Percentiles rank a stretch among this genome's conserved stretches.
phyloP scores from a whole-genome alignment of 2,888 invertebrate genomes.

The Chesias legatella region DNA sequence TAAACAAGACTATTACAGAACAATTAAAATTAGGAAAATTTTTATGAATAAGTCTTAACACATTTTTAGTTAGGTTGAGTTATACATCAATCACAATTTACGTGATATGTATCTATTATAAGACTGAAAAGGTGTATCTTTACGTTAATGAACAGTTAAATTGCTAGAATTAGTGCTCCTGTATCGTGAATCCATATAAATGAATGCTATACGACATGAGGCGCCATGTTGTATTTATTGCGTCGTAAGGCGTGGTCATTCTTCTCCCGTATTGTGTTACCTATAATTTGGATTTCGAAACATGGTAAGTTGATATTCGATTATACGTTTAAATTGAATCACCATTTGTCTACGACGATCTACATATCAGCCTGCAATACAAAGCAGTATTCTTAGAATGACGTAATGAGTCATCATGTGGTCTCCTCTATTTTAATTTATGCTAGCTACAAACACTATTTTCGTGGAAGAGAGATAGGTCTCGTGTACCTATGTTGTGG shows the following conservation, averaged over 20 bases:
- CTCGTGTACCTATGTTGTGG: too few relatives aligned
- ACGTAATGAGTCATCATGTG: too few relatives aligned
- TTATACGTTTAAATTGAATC: too few relatives aligned
- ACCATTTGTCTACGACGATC: too few relatives aligned
- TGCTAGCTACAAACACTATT: too few relatives aligned
- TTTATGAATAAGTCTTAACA: neutral
- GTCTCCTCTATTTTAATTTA: too few relatives aligned
- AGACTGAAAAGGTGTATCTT: slow-evolving; percentile 37
- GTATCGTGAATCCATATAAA: slow-evolving; percentile 32
- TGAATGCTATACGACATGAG: slow-evolving; percentile 39
- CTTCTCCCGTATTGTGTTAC: slow-evolving; percentile 41
- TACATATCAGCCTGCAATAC: too few relatives aligned
- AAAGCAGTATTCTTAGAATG: too few relatives aligned
- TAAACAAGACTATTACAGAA: slow-evolving; percentile 2
- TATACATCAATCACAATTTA: slow-evolving; percentile 8
- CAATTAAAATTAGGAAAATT: slow-evolving; percentile 2
- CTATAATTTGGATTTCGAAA: slow-evolving; percentile 40
- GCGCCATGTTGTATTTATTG: slow-evolving; percentile 65
- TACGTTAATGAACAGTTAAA: slow-evolving; percentile 32
- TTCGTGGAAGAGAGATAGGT: too few relatives aligned
- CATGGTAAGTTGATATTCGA: slow-evolving; percentile 59
- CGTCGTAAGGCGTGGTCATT: slow-evolving; percentile 59
- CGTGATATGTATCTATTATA: slow-evolving; percentile 15
- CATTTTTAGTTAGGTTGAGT: slow-evolving; percentile 1
- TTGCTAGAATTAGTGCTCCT: slow-evolving; percentile 38